Conservation (phyloP, 2,797 vertebrate genomes). For the Rhinoraja longicauda region DNA sequence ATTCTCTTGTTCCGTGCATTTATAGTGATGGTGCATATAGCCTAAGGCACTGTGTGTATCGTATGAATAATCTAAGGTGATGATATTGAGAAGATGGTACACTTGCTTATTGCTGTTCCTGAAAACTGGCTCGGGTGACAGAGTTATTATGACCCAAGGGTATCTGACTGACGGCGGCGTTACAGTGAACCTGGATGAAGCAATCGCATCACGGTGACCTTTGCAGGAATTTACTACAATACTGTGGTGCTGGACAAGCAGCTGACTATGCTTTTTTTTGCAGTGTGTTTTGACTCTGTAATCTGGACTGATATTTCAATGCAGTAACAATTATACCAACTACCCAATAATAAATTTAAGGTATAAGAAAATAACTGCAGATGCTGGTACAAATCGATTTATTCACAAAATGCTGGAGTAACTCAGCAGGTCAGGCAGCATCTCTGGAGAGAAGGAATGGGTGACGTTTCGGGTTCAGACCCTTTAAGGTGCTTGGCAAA, state of each 20-base stretch:
- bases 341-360: neutral
- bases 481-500: no score
- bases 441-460: no score
- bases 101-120: neutral
- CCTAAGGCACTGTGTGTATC: neutral
- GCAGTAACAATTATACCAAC: neutral
- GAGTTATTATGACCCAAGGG: neutral
- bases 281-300: neutral
- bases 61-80: neutral
- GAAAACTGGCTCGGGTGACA: neutral
- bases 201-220: neutral
- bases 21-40: no score
- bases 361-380: no score
- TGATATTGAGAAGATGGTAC: neutral
- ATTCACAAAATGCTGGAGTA: no score
- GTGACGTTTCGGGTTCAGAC: no score
- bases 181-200: neutral
- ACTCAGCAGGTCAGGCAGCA: no score
- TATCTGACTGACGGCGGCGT: neutral
- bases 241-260: neutral
- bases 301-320: neutral
- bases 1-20: no score
- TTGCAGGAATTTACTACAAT: neutral
- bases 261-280: no score
- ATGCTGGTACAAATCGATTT: no score